Conservation (phyloP, 2,113 vertebrate species). For the Rhinichthys klamathensis region DNA sequence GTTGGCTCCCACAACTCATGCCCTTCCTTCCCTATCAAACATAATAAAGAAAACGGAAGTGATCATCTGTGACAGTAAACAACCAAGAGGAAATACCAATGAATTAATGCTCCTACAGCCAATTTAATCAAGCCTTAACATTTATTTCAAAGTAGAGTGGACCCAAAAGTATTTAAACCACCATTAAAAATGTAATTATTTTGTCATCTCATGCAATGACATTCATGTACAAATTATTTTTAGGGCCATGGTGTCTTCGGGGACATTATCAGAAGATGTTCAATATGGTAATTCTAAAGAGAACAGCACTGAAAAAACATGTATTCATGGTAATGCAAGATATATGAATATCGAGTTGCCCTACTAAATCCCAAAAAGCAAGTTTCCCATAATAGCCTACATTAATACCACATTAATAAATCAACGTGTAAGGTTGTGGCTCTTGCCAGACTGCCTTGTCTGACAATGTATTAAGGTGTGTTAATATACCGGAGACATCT, state of each 20-base stretch:
- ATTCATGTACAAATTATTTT: not conserved
- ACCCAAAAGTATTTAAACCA: not conserved
- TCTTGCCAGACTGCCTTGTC: constrained; percentile 1
- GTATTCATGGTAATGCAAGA: not conserved
- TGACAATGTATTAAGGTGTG: not conserved
- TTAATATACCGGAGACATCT: constrained; percentile 33
- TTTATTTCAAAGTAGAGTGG: not conserved
- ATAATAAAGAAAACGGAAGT: too few species aligned
- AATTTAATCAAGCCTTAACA: too few species aligned
- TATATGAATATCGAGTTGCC: not conserved
- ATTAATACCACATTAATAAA: constrained; percentile 17
- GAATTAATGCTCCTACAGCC: too few species aligned
- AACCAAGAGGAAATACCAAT: too few species aligned
- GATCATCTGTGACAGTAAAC: too few species aligned
- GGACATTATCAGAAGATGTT: not conserved
- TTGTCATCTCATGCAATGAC: not conserved
- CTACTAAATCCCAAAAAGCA: not conserved
- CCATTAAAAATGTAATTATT: not conserved
- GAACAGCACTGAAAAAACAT: not conserved
- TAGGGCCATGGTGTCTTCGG: not conserved
- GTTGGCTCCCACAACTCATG: too few species aligned
- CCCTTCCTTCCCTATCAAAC: too few species aligned
- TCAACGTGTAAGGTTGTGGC: not conserved
- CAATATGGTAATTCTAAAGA: not conserved
- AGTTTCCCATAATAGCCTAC: not conserved